A percentile compares a stretch with the other conserved stretches of the same genome.
Evolutionary conservation across 2,888 invertebrate species (phyloP).

Genomic region (Lumbricus terrestris): DNA sequence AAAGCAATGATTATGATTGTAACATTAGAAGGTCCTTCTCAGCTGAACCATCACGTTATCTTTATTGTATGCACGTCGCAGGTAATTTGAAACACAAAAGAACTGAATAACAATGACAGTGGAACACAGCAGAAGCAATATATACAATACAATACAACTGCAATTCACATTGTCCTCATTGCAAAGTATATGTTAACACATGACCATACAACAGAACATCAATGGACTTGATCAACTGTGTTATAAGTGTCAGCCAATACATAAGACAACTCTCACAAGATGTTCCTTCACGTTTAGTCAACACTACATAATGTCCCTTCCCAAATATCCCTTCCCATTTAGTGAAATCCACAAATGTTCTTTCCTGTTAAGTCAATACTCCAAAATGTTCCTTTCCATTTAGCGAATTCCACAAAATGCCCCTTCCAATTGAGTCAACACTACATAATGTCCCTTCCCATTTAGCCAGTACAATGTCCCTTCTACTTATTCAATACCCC

Average conservation of each 20-base stretch:
- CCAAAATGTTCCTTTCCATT: not conserved
- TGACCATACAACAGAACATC: too few relatives aligned
- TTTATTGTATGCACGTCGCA: not conserved
- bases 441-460: not conserved
- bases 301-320: not conserved
- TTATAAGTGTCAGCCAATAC: too few relatives aligned
- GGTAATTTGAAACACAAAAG: not conserved
- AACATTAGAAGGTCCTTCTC: not conserved
- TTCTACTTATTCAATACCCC: too few relatives aligned
- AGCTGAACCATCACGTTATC: not conserved
- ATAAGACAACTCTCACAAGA: not conserved
- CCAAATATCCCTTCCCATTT: not conserved
- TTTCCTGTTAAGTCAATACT: not conserved
- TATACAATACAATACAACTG: not conserved
- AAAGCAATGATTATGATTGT: not conserved
- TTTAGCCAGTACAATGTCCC: not conserved
- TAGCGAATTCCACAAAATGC: not conserved
- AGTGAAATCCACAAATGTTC: not conserved
- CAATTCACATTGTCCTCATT: too few relatives aligned
- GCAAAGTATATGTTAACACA: too few relatives aligned
- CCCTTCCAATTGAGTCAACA: not conserved
- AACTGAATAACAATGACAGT: not conserved
- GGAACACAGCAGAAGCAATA: not conserved
- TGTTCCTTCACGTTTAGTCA: not conserved
- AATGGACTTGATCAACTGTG: too few relatives aligned